Conservation (phyloP, 1,140 invertebrate species). For the Lordiphosa mommai region DNA sequence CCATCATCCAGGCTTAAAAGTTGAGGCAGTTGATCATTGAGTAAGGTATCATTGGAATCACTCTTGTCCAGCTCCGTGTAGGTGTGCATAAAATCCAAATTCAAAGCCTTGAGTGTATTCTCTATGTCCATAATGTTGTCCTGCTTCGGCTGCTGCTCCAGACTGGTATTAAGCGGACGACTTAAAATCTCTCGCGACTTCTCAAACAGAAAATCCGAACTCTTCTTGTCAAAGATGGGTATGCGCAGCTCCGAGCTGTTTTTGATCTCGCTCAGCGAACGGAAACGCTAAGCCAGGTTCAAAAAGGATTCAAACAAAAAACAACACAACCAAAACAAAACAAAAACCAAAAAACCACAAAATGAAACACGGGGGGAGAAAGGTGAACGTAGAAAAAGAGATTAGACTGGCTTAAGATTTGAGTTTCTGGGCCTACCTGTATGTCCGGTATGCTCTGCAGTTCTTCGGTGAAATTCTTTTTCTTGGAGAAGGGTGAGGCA, state of each 20-base stretch:
- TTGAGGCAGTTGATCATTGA: slow-evolving; percentile 71
- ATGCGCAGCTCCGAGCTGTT: slow-evolving; percentile 80
- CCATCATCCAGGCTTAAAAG: slow-evolving; percentile 66
- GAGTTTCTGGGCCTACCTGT: slow-evolving; percentile 83
- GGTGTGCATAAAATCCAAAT: slow-evolving; percentile 79
- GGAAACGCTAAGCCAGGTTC: slow-evolving; percentile 80
- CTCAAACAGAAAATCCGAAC: slow-evolving; percentile 87
- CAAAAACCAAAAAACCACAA: slow-evolving; percentile 40
- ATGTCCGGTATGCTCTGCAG: slow-evolving; percentile 93
- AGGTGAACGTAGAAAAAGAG: slow-evolving; percentile 35
- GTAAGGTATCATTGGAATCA: slow-evolving; percentile 77
- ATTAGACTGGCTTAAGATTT: too few relatives aligned
- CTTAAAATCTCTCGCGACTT: slow-evolving; percentile 85
- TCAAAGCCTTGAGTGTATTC: slow-evolving; percentile 75
- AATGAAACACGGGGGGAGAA: slow-evolving; percentile 52
- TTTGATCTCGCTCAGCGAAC: slow-evolving; percentile 79
- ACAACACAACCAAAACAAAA: slow-evolving; percentile 53
- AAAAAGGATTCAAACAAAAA: slow-evolving; percentile 22
- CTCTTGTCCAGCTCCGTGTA: slow-evolving; percentile 79
- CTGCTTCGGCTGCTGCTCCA: slow-evolving; percentile 45
- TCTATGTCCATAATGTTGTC: slow-evolving; percentile 79
- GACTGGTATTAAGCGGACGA: slow-evolving; percentile 80
- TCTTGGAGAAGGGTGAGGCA: slow-evolving; percentile 73
- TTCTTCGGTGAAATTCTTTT: slow-evolving; percentile 93
- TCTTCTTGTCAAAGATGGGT: slow-evolving; percentile 86